Percentiles rank a stretch among this genome's conserved stretches.
Conservation (phyloP, 2,888 invertebrate species). For the Drosophila conformis region DNA sequence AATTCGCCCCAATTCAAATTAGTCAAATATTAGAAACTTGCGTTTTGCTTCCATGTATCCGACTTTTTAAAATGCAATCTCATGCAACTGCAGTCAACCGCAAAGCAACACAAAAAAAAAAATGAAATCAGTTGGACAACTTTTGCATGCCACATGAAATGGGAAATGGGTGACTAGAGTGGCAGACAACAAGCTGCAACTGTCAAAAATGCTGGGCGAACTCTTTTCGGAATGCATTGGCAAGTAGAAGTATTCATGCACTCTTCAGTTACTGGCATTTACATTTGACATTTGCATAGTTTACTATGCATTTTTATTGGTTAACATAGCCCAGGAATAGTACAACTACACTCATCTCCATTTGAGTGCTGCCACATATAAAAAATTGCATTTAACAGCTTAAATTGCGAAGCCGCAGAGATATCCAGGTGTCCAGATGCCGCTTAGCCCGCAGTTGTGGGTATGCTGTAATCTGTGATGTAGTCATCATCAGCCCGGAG, state of each 20-base stretch:
- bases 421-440: slow-evolving; percentile 3
- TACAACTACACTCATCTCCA: neutral
- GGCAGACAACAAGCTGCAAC: slow-evolving; percentile 62
- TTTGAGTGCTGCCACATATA: slow-evolving; percentile 18
- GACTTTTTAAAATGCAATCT: slow-evolving; percentile 60
- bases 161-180: neutral
- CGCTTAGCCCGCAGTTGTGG: slow-evolving; percentile 5
- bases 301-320: slow-evolving; percentile 72
- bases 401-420: slow-evolving; percentile 31
- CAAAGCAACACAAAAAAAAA: slow-evolving; percentile 42
- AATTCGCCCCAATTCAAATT: slow-evolving; percentile 62
- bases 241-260: slow-evolving; percentile 65
- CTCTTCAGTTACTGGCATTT: slow-evolving; percentile 61
- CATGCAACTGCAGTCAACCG: slow-evolving; percentile 56
- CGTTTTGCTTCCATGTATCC: slow-evolving; percentile 46
- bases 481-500: slow-evolving; percentile 15
- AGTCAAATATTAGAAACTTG: slow-evolving; percentile 68
- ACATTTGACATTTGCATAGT: slow-evolving; percentile 73
- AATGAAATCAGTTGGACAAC: slow-evolving; percentile 48
- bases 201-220: slow-evolving; percentile 69
- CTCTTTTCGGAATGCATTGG: slow-evolving; percentile 60
- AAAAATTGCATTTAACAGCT: slow-evolving; percentile 71
- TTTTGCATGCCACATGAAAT: slow-evolving; percentile 46
- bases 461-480: slow-evolving; percentile 43
- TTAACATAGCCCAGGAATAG: slow-evolving; percentile 35